These are phyloP conservation scores for Apoderus coryli DNA, from an alignment of 2,888 invertebrate genomes.

Conservation along the genomic window DNA sequence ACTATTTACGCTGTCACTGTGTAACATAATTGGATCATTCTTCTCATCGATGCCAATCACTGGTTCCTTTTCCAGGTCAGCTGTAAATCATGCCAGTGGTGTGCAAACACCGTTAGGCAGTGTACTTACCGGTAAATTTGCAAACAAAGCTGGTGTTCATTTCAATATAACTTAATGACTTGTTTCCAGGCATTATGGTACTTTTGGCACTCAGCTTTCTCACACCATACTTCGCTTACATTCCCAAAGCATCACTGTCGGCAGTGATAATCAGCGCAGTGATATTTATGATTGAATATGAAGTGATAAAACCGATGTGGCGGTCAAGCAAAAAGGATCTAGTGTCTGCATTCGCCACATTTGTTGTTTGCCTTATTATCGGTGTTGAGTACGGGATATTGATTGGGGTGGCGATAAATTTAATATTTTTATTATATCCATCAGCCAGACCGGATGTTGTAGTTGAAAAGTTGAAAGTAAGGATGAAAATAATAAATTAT, in stretches of 20 bases:
- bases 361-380: conserved; percentile 61
- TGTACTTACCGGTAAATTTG: conserved; percentile 65
- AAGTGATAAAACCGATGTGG: conserved; percentile 78
- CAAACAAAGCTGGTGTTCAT: no score
- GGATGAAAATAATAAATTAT: conserved; percentile 11
- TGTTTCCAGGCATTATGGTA: conserved; percentile 64
- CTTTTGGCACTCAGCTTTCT: conserved; percentile 70
- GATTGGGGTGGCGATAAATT: conserved; percentile 65
- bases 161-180: conserved; percentile 4
- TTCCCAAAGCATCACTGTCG: conserved; percentile 78
- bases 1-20: conserved; percentile 67
- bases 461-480: conserved; percentile 55
- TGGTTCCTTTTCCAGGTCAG: conserved; percentile 78
- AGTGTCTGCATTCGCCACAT: conserved; percentile 70
- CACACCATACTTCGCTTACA: conserved; percentile 80
- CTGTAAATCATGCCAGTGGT: conserved; percentile 91
- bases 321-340: conserved; percentile 65
- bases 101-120: conserved; percentile 82
- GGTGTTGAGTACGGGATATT: conserved; percentile 82
- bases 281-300: conserved; percentile 88
- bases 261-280: conserved; percentile 92
- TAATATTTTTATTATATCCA: conserved; percentile 63
- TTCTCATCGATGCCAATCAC: conserved; percentile 84
- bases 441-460: conserved; percentile 65
- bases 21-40: conserved; percentile 78